Evolutionary conservation across 2,888 invertebrate genomes (phyloP).

Genomic region (Lymantria dispar): DNA sequence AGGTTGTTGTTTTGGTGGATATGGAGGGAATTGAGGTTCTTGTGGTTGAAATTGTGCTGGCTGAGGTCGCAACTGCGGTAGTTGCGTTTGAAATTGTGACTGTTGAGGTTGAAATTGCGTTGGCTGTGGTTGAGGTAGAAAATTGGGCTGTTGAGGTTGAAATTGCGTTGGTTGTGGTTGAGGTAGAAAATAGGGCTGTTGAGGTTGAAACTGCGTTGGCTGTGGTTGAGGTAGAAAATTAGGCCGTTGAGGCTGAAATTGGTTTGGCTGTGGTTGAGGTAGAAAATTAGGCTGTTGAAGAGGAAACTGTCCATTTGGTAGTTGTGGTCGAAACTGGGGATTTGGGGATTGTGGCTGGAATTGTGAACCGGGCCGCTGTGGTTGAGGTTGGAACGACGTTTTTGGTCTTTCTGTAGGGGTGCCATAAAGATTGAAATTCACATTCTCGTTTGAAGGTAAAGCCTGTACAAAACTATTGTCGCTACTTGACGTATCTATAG

Average conservation of each 20-base stretch:
- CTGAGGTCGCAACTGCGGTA: slow-evolving; percentile 17
- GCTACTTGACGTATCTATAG: slow-evolving; percentile 51
- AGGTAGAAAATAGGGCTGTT: slow-evolving; percentile 5
- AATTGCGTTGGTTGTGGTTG: slow-evolving; percentile 21
- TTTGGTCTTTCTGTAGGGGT: slow-evolving; percentile 35
- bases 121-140: not conserved
- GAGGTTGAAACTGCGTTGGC: slow-evolving; percentile 10
- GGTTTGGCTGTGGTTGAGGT: no score
- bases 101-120: slow-evolving; percentile 7
- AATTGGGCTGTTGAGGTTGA: slow-evolving; percentile 14
- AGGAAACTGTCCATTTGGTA: slow-evolving; percentile 14
- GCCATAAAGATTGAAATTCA: slow-evolving; percentile 56
- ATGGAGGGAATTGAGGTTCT: slow-evolving; percentile 15
- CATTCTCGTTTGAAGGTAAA: slow-evolving; percentile 59
- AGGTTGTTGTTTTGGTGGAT: slow-evolving; percentile 10
- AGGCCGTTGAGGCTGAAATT: slow-evolving; percentile 20
- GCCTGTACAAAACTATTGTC: slow-evolving; percentile 65
- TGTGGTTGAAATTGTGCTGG: slow-evolving; percentile 15
- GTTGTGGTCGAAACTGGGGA: slow-evolving; percentile 12
- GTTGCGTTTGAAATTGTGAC: slow-evolving; percentile 16
- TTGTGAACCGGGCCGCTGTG: slow-evolving; percentile 8
- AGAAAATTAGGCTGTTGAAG: slow-evolving; percentile 10
- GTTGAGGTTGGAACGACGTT: slow-evolving; percentile 10
- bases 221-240: not conserved
- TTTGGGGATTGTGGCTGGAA: slow-evolving; percentile 9